Conservation (phyloP, 2,888 invertebrate species). For the Strigamia crassipes region DNA sequence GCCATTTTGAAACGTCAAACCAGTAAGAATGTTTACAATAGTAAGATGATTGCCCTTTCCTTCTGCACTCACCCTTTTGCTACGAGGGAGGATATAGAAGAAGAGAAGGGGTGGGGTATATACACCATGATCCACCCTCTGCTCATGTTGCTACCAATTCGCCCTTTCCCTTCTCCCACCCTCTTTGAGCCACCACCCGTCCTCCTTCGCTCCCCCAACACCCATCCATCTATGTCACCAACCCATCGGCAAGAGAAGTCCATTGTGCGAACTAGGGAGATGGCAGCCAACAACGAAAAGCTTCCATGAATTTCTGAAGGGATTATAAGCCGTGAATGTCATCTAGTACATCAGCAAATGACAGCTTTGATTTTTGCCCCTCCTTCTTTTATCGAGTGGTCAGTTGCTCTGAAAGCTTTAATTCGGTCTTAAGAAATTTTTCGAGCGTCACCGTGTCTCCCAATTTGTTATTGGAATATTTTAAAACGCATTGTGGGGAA, state of each 20-base stretch:
- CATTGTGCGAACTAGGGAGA: conserved; percentile 36
- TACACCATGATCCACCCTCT: conserved; percentile 35
- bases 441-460: conserved; percentile 28
- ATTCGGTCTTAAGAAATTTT: conserved; percentile 31
- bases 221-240: conserved; percentile 47
- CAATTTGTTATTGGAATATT: conserved; percentile 40
- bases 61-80: conserved; percentile 38
- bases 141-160: conserved; percentile 44
- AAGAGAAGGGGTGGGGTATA: conserved; percentile 42
- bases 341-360: conserved; percentile 37
- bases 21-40: conserved; percentile 24
- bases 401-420: conserved; percentile 25
- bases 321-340: conserved; percentile 33
- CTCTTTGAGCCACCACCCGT: conserved; percentile 14
- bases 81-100: conserved; percentile 34
- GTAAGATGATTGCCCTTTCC: conserved; percentile 37
- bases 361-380: conserved; percentile 39
- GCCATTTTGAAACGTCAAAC: conserved; percentile 24
- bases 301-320: conserved; percentile 42
- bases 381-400: conserved; percentile 42
- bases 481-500: background rate
- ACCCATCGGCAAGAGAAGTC: conserved; percentile 34
- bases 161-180: conserved; percentile 41
- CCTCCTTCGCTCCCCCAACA: conserved; percentile 31
- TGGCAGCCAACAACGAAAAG: conserved; percentile 42